Percentiles rank a stretch among this genome's conserved stretches.
phyloP scores from a whole-genome alignment of 2,113 vertebrate genomes.

The Stercorarius parasiticus region DNA sequence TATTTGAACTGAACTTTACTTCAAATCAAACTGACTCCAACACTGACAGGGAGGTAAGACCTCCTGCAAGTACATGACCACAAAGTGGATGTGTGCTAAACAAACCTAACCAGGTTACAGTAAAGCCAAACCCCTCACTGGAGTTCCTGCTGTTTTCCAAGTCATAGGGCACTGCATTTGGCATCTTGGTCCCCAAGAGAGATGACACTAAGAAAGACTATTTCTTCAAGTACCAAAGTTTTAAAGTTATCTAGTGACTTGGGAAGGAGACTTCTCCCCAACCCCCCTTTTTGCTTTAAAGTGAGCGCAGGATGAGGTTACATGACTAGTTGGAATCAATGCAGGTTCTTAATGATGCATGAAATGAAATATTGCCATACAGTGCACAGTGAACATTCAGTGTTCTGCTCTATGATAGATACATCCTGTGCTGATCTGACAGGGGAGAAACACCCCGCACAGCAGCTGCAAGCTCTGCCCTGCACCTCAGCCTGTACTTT shows the following conservation, averaged over 20 bases:
- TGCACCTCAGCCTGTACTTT: background rate
- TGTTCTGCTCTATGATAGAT: background rate
- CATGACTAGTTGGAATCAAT: slow-evolving; percentile 41
- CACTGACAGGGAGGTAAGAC: background rate
- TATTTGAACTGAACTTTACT: background rate
- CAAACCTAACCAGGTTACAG: background rate
- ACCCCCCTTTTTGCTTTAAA: background rate
- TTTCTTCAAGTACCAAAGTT: background rate
- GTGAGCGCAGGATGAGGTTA: background rate
- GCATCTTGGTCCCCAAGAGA: background rate
- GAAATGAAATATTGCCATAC: slow-evolving; percentile 62
- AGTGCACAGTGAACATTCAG: slow-evolving; percentile 16
- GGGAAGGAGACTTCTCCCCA: background rate
- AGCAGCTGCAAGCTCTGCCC: background rate
- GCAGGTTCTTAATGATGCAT: slow-evolving; percentile 50
- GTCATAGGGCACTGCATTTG: background rate
- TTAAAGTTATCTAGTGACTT: background rate
- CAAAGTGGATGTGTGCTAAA: background rate
- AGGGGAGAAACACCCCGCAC: background rate
- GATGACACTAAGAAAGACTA: background rate
- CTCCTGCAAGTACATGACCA: background rate
- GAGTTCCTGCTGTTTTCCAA: background rate
- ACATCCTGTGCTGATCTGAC: background rate
- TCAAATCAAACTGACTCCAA: background rate
- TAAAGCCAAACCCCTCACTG: background rate